phyloP scores from a whole-genome alignment of 2,888 invertebrate genomes.

The Pseudococcus viburni region DNA sequence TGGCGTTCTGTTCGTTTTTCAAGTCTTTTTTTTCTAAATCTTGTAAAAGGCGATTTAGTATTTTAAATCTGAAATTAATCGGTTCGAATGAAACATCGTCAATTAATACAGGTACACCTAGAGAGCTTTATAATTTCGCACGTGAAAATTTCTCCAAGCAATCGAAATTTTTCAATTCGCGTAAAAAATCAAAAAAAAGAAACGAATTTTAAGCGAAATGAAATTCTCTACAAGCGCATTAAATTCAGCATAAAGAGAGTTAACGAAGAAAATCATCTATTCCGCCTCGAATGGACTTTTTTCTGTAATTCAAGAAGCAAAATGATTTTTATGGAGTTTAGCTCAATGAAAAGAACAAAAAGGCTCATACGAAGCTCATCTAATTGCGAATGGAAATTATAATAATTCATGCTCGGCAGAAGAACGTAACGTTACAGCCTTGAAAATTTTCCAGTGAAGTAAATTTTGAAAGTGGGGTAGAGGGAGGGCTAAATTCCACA shows the following conservation, averaged over 20 bases:
- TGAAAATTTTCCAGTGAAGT: background rate
- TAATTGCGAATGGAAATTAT: slow-evolving; percentile 27
- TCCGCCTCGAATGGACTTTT: background rate
- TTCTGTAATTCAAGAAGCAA: slow-evolving; percentile 5
- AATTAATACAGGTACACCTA: slow-evolving; percentile 10
- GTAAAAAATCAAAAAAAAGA: background rate
- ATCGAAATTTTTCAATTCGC: background rate
- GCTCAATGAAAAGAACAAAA: slow-evolving; percentile 39
- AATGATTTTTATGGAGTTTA: slow-evolving; percentile 1
- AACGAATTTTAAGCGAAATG: background rate
- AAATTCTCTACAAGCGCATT: slow-evolving; percentile 29
- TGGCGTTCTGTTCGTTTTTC: slow-evolving; percentile 42
- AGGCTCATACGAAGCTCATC: slow-evolving; percentile 42
- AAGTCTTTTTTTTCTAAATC: slow-evolving; percentile 56
- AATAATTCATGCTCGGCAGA: slow-evolving; percentile 21
- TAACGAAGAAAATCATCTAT: slow-evolving; percentile 8
- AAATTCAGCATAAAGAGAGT: slow-evolving; percentile 13
- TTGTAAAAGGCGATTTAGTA: slow-evolving; percentile 55
- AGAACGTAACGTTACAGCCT: background rate
- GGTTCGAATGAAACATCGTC: background rate
- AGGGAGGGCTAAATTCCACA: background rate
- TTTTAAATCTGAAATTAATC: slow-evolving; percentile 62
- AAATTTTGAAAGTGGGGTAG: too few relatives aligned
- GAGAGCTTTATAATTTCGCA: slow-evolving; percentile 16
- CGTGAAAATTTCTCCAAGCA: background rate